These are phyloP conservation scores for Copidosoma aretas DNA, from an alignment of 2,888 invertebrate genomes.

Conservation along the genomic window DNA sequence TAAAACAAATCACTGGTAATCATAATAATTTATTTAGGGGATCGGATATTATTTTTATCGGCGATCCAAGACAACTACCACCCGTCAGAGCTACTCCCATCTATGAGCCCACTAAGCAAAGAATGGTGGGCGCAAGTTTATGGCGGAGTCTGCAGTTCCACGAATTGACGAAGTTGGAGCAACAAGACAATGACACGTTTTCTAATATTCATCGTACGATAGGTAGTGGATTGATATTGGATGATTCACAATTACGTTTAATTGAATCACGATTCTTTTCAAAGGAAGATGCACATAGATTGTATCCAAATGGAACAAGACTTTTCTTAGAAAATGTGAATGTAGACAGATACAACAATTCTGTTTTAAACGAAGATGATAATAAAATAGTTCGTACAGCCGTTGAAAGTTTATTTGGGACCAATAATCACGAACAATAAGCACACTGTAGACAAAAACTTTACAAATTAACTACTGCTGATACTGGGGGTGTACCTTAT, in stretches of 20 bases:
- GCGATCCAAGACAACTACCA: slow-evolving; percentile 57
- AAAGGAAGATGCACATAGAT: slow-evolving; percentile 44
- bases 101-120: slow-evolving; percentile 47
- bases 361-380: slow-evolving; percentile 43
- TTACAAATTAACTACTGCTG: slow-evolving; percentile 44
- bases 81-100: slow-evolving; percentile 52
- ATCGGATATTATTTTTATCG: slow-evolving; percentile 53
- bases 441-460: slow-evolving; percentile 39
- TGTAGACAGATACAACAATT: no score
- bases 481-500: slow-evolving; percentile 51
- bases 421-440: slow-evolving; percentile 32
- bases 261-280: slow-evolving; percentile 49
- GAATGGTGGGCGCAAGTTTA: slow-evolving; percentile 46
- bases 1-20: slow-evolving; percentile 55
- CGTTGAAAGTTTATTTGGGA: slow-evolving; percentile 40
- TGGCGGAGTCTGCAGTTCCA: slow-evolving; percentile 54
- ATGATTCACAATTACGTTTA: slow-evolving; percentile 41
- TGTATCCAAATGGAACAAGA: slow-evolving; percentile 46
- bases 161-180: slow-evolving; percentile 51
- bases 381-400: slow-evolving; percentile 42
- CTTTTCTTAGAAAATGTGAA: slow-evolving; percentile 48
- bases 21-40: slow-evolving; percentile 53
- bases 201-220: slow-evolving; percentile 52
- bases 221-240: slow-evolving; percentile 46
- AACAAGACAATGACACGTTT: slow-evolving; percentile 53